Base-by-base conservation (phyloP, 2,113 vertebrate species). In the Bujurquina vittata region DNA sequence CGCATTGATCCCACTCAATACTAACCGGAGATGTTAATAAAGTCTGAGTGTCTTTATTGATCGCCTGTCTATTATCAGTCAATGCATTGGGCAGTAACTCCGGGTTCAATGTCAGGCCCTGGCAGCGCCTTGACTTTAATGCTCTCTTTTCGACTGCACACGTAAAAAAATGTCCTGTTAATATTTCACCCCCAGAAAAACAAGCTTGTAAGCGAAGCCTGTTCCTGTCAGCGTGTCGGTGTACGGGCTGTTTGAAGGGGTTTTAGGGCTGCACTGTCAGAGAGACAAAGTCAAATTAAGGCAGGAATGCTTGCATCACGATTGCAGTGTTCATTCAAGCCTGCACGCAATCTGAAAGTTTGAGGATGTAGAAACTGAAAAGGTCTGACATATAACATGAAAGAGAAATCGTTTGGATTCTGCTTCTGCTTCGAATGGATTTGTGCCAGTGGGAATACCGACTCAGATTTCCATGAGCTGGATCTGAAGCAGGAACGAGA, bases 1-100 rank as follows among this genome's bases (percentile, higher is more conserved):
- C 15, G 22, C 61, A 94, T 94, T 87, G 84, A 95, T 94, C 85
- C 20, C 56, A 10, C 65, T 29, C 20, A 75, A 31, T 80, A 85
- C 81, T 91, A 92, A 92, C 85, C 84, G 83, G 67, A 86, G 87
- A 82, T 81, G 87, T 84, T 94, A 90, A 95, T 95, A 94, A 91
- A 94, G 89, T 88, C 89, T 1, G 37, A 80, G 83, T 83, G 79
- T 84, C 43, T 52, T 29, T 73, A 94, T 94, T 89, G 94, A 95
- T 91, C 35, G 60, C 60, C 80, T 81, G 77, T 81, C 85, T 84
- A 33, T 94, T 91, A 91, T 91, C 80, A 81, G 80, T 90, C 90
- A 61, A 69, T 88, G 56, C 43, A 86, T 75, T 63, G 77, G 81
- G 72, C 29, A 65, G 20, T 75, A 76, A 77, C 63, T 85, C 77